Conservation (phyloP, 2,113 vertebrate genomes). For the Holacanthus passer region DNA sequence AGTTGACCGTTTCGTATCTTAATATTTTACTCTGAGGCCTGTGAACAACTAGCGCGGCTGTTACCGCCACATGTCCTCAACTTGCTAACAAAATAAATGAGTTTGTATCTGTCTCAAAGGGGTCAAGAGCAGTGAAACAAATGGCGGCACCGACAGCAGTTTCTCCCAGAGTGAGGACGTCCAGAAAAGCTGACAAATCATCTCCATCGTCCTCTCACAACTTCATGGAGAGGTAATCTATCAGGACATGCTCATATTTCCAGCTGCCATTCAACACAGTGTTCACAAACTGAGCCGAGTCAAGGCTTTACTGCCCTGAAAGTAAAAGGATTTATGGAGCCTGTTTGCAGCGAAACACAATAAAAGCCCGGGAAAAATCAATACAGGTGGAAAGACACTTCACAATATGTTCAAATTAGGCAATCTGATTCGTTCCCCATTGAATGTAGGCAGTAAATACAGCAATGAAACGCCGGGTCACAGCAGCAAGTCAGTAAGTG, state of each 20-base stretch:
- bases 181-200: slow-evolving; percentile 33
- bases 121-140: slow-evolving; percentile 30
- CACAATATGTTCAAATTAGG: slow-evolving; percentile 1
- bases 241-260: slow-evolving; percentile 6
- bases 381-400: slow-evolving; percentile 24
- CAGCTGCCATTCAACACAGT: not conserved
- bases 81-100: not conserved
- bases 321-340: slow-evolving; percentile 35
- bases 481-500: not conserved
- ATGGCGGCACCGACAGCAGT: slow-evolving; percentile 33
- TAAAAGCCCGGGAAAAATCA: slow-evolving; percentile 29
- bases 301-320: slow-evolving; percentile 28
- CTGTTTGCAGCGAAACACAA: slow-evolving; percentile 16
- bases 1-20: not conserved
- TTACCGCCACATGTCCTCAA: not conserved
- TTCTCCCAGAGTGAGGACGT: not conserved
- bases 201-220: slow-evolving; percentile 35
- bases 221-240: slow-evolving; percentile 72
- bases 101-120: not conserved
- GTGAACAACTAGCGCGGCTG: not conserved
- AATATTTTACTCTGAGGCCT: not conserved
- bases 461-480: not conserved
- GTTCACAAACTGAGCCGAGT: slow-evolving; percentile 11
- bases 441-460: slow-evolving; percentile 6
- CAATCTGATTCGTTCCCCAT: not conserved